Conservation (phyloP, 2,113 vertebrate genomes). For the Ciconia stormi region DNA sequence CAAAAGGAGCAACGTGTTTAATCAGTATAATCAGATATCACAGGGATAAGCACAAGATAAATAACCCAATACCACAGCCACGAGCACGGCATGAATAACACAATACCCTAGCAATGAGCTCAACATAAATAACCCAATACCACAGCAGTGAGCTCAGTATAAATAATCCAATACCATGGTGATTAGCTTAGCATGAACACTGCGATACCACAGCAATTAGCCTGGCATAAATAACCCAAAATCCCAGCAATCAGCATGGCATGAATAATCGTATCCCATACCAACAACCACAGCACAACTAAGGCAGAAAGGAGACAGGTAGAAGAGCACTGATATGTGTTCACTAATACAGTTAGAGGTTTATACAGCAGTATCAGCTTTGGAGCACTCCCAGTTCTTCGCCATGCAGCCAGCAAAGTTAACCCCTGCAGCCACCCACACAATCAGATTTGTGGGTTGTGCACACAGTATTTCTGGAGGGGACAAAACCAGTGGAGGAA, state of each 20-base stretch:
- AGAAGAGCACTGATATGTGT: neutral
- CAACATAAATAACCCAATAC: slow-evolving; percentile 28
- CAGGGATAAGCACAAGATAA: slow-evolving; percentile 52
- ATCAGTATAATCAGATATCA: slow-evolving; percentile 52
- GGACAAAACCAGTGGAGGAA: neutral
- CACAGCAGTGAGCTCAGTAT: slow-evolving; percentile 42
- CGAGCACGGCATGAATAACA: slow-evolving; percentile 18
- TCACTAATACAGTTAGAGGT: neutral
- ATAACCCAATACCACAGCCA: slow-evolving; percentile 9
- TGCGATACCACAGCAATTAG: slow-evolving; percentile 52
- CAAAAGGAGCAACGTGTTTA: slow-evolving; percentile 24
- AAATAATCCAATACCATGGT: slow-evolving; percentile 65
- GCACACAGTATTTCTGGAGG: neutral
- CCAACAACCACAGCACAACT: neutral
- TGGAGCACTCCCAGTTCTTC: neutral
- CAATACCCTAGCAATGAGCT: slow-evolving; percentile 31
- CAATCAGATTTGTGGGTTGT: neutral
- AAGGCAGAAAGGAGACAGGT: neutral
- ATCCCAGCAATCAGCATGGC: slow-evolving; percentile 36
- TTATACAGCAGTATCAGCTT: neutral
- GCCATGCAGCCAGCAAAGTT: neutral
- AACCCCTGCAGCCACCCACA: neutral
- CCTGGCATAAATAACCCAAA: slow-evolving; percentile 49
- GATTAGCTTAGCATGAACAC: slow-evolving; percentile 58
- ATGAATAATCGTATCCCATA: neutral